Evolutionary conservation across 2,888 invertebrate genomes (phyloP).

Genomic region (Deroplatys truncata): DNA sequence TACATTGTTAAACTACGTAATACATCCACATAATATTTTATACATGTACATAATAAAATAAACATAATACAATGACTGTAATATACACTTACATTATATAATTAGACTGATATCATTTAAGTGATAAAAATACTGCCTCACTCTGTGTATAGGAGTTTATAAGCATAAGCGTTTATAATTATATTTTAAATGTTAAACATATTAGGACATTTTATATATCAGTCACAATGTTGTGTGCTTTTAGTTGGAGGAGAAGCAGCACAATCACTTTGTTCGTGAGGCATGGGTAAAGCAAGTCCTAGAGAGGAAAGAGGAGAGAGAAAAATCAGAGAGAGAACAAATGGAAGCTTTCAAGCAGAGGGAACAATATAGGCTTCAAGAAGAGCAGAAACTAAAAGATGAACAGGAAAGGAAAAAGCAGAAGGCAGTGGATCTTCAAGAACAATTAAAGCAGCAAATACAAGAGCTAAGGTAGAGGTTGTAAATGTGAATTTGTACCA

Average conservation of each 20-base stretch:
- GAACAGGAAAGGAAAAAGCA: constrained; percentile 1
- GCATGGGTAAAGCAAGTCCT: constrained; percentile 30
- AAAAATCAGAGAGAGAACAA: constrained; percentile 1
- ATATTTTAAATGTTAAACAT: too few relatives aligned
- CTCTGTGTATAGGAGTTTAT: too few relatives aligned
- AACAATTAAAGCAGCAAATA: constrained; percentile 26
- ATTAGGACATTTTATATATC: too few relatives aligned
- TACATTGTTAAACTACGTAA: too few relatives aligned
- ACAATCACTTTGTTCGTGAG: constrained; percentile 22
- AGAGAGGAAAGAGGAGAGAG: constrained; percentile 23
- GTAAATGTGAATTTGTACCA: not conserved
- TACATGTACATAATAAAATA: too few relatives aligned
- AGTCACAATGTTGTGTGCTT: not conserved
- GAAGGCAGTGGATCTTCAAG: constrained; percentile 2
- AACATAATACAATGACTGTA: too few relatives aligned
- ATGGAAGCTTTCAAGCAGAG: not conserved
- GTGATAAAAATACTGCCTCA: too few relatives aligned
- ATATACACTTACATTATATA: too few relatives aligned
- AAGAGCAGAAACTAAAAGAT: constrained; percentile 19
- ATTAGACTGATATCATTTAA: too few relatives aligned
- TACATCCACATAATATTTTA: too few relatives aligned
- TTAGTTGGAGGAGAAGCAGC: constrained; percentile 21
- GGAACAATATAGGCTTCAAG: constrained; percentile 2
- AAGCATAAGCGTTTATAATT: too few relatives aligned
- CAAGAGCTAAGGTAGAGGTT: constrained; percentile 23